Conservation (phyloP, 2,888 invertebrate genomes). For the Bombyx huttoni region DNA sequence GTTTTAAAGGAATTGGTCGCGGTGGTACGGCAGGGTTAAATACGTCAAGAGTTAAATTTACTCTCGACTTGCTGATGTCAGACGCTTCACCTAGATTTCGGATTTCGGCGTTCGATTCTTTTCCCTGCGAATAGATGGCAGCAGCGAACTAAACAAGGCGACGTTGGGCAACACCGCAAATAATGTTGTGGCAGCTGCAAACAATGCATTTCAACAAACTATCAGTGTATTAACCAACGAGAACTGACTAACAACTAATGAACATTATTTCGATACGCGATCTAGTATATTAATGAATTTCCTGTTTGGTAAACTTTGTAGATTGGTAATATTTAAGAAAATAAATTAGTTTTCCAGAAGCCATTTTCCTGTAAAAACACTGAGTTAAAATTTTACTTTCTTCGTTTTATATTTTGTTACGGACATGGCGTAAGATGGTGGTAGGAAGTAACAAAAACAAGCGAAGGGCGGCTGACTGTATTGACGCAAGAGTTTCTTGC, state of each 20-base stretch:
- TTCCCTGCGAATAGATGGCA: constrained; percentile 53
- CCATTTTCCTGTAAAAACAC: too few species aligned
- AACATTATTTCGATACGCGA: too few species aligned
- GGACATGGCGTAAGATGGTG: neutral
- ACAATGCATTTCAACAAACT: too few species aligned
- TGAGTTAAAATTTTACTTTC: neutral
- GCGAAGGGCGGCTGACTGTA: constrained; percentile 14
- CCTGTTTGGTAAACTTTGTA: too few species aligned
- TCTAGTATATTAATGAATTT: too few species aligned
- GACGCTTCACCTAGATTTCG: constrained; percentile 66
- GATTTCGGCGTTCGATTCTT: constrained; percentile 42
- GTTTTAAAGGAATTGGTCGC: constrained; percentile 27
- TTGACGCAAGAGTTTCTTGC: constrained; percentile 22
- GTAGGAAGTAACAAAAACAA: constrained; percentile 7
- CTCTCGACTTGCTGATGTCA: constrained; percentile 61
- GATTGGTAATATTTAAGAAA: too few species aligned
- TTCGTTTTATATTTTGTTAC: neutral
- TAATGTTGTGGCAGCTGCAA: too few species aligned
- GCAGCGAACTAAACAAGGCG: constrained; percentile 33
- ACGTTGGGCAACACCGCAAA: constrained; percentile 10
- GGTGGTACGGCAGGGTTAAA: constrained; percentile 31
- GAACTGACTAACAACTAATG: too few species aligned
- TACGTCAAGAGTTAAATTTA: constrained; percentile 70
- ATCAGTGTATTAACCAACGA: too few species aligned
- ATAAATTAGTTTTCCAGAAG: too few species aligned